A percentile compares a stretch with the other conserved stretches of the same genome.
Conservation (phyloP, 2,888 invertebrate species). For the Polydesmus complanatus region DNA sequence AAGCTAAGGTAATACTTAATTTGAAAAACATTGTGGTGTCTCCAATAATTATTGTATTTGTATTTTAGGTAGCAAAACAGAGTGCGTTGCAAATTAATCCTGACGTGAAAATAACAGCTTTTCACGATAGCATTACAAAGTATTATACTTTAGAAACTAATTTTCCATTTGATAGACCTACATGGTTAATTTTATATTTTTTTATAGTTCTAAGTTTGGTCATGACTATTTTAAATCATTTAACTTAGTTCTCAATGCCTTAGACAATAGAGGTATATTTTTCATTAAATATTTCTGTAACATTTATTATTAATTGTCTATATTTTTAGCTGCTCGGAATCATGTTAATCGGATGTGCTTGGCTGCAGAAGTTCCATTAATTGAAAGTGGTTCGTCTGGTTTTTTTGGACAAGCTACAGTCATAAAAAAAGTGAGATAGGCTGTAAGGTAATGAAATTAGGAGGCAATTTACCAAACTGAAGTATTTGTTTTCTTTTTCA, state of each 20-base stretch:
- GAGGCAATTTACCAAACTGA: too few relatives aligned
- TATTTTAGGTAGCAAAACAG: slow-evolving; percentile 61
- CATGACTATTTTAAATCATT: slow-evolving; percentile 84
- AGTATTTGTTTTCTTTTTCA: neutral
- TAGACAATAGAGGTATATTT: slow-evolving; percentile 65
- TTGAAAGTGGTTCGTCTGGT: slow-evolving; percentile 96
- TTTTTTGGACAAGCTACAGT: slow-evolving; percentile 72
- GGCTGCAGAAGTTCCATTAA: slow-evolving; percentile 79
- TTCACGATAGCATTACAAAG: slow-evolving; percentile 88
- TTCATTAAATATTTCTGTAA: neutral
- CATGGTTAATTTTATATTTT: slow-evolving; percentile 4
- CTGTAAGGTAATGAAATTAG: too few relatives aligned
- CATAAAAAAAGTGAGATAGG: slow-evolving; percentile 34
- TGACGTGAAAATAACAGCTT: slow-evolving; percentile 69
- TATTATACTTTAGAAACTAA: slow-evolving; percentile 37
- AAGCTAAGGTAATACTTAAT: slow-evolving; percentile 43
- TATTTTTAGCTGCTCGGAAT: slow-evolving; percentile 61
- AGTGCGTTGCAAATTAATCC: slow-evolving; percentile 80
- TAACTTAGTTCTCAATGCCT: slow-evolving; percentile 81
- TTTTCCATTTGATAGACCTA: neutral
- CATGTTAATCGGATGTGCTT: slow-evolving; percentile 99
- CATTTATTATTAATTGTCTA: neutral
- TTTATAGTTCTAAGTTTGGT: slow-evolving; percentile 64
- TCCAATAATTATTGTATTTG: neutral
- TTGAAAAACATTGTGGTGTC: neutral